Percentiles rank a stretch among this genome's conserved stretches.
These are phyloP conservation scores for Nanger granti DNA, from an alignment of 2,113 vertebrate species.

Conservation along the genomic window DNA sequence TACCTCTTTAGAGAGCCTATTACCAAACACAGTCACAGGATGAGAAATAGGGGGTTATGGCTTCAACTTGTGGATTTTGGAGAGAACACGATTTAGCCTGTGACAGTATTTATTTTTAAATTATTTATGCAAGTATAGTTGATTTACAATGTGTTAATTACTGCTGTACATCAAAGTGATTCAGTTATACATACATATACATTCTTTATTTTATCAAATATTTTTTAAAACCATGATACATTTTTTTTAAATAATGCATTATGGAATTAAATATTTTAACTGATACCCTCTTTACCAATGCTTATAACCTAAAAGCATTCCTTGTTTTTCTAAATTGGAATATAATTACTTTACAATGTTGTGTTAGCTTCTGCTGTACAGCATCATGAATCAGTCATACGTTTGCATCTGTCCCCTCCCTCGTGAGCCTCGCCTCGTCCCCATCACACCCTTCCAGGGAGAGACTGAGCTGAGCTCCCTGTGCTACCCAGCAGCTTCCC, in stretches of 20 bases:
- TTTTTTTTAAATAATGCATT: not conserved
- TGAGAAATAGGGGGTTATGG: not conserved
- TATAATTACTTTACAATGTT: not conserved
- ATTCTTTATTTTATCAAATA: not conserved
- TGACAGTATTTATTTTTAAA: not conserved
- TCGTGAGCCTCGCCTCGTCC: not conserved
- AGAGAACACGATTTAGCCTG: not conserved
- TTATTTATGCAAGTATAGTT: not conserved
- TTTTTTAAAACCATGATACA: not conserved
- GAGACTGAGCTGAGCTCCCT: not conserved
- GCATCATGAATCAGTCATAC: not conserved
- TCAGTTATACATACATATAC: not conserved
- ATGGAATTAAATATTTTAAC: not conserved
- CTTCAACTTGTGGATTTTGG: not conserved
- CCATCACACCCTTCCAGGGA: not conserved
- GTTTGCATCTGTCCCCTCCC: not conserved
- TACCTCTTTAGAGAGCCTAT: not conserved
- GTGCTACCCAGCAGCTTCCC: not conserved
- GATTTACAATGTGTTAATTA: not conserved
- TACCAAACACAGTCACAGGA: not conserved
- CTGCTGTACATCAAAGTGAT: not conserved
- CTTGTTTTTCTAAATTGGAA: not conserved
- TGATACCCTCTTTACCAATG: not conserved
- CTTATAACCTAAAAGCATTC: not conserved
- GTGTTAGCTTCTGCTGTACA: not conserved